These are phyloP conservation scores for Nestor notabilis DNA, from an alignment of 2,113 vertebrate genomes.

Conservation along the genomic window DNA sequence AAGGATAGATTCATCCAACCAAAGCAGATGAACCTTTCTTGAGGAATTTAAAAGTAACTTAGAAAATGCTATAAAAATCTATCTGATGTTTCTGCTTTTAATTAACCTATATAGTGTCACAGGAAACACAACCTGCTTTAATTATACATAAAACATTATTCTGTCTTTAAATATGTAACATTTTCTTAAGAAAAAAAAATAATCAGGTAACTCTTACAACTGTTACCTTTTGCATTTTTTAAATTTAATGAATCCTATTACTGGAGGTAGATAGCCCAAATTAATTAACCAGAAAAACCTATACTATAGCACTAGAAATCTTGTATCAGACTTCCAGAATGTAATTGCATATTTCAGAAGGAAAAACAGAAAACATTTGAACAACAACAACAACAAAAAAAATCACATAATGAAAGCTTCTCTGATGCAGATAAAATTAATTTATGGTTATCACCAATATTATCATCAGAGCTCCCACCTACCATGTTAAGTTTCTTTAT, in stretches of 20 bases:
- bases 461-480: not conserved
- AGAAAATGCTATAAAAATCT: not conserved
- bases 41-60: not conserved
- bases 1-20: not conserved
- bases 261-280: not conserved
- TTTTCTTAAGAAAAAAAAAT: not conserved
- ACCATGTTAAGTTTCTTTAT: not conserved
- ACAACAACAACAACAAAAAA: not conserved
- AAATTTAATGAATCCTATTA: not conserved
- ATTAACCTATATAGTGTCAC: not conserved
- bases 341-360: not conserved
- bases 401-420: not conserved
- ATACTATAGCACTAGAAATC: not conserved
- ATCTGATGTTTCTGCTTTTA: not conserved
- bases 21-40: not conserved
- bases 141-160: not conserved
- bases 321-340: not conserved
- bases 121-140: not conserved
- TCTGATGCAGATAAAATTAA: not conserved
- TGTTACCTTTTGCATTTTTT: not conserved
- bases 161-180: not conserved
- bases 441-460: not conserved
- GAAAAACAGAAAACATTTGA: not conserved
- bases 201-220: not conserved
- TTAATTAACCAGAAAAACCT: not conserved